These are phyloP conservation scores for Rhinoptilus africanus DNA, from an alignment of 2,113 vertebrate species.

Conservation along the genomic window DNA sequence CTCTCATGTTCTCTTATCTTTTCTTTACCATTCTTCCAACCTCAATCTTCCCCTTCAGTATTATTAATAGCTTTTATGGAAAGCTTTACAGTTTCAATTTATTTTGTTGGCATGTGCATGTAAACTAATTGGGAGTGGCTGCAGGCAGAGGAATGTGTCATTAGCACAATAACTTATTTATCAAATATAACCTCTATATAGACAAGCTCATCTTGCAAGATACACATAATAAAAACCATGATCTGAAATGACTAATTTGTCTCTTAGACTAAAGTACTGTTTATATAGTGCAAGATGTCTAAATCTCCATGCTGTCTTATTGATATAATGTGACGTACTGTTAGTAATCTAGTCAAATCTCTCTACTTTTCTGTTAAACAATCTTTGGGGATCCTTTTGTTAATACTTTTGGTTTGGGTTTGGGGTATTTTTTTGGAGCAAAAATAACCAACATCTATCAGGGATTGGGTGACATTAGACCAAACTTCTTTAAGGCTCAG, in stretches of 20 bases:
- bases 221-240: neutral
- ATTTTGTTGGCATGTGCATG: neutral
- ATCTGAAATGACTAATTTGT: neutral
- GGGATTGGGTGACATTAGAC: neutral
- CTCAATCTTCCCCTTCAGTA: neutral
- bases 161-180: neutral
- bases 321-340: neutral
- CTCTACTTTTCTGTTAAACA: neutral
- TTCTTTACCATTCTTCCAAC: neutral
- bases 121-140: neutral
- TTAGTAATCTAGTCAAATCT: neutral
- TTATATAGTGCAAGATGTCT: neutral
- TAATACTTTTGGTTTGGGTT: accelerated
- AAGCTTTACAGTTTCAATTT: neutral
- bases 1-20: neutral
- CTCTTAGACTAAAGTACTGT: neutral
- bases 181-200: neutral
- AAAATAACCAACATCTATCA: neutral
- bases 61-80: neutral
- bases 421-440: neutral
- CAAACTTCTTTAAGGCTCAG: neutral
- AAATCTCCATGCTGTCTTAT: neutral
- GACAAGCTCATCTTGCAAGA: neutral
- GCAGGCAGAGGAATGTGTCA: neutral
- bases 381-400: neutral